Evolutionary conservation across 2,113 vertebrate species (phyloP), one percentile per base, ranked within the genome.

Genomic region (Emberiza fucata): DNA sequence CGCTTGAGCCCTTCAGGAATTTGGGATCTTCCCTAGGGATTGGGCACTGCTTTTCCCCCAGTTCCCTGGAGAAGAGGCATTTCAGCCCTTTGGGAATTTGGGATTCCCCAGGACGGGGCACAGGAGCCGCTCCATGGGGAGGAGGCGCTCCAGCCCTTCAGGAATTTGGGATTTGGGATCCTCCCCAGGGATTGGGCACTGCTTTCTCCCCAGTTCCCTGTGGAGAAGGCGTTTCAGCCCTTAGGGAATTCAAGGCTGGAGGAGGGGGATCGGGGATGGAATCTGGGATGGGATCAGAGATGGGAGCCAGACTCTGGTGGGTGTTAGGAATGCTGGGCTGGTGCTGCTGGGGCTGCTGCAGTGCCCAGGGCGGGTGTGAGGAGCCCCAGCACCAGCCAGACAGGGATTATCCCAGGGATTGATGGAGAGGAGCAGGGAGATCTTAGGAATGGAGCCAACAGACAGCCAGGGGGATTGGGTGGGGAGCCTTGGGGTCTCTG

Each of bases 261-360:
- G 45, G 11, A 22, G 25, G 22, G 47, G 18, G 22, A 47, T 7
- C 45, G 1, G 4, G 80, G 65, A 33, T 9, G 8, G 66, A 4
- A 44, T 44, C 42, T 8, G 42, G 18, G 42, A 44, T 44, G 47
- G 47, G 22, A 45, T 9, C 42, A 8, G 5, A 75, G 64, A 28
- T 9, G 8, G 66, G 37, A 79, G 39, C 22, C 33, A 9, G 27
- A 50, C 24, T 61, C 60, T 5, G 0, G 81, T 2, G 45, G 68
- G 23, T 21, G n/a, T 33, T 3, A 2, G 56, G 72, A 31, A 6
- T 0, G 27, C 9, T 1, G 45, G 69, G 33, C 1, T 15, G 54
- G 54, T 7, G 23, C 5, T 59, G 56, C 56, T 24, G 56, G 14
- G 53, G 63, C 28, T 33, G 51, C 24, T 7, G 42, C 31, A 11